Percentiles rank a stretch among this genome's conserved stretches.
Conservation (phyloP, 2,888 invertebrate species). For the Argyra leucocephala region DNA sequence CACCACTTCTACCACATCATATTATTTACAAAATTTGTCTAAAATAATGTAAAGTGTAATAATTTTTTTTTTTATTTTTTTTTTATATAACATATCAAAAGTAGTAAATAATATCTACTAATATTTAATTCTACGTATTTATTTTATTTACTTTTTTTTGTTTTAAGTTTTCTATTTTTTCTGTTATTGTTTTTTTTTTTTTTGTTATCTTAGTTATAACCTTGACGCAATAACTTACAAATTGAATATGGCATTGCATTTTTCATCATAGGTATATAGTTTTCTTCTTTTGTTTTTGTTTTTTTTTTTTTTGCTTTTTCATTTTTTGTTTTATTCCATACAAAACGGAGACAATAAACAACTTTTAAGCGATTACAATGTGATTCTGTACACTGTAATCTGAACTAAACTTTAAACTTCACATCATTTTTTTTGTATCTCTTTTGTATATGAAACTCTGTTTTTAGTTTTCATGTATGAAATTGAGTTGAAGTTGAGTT, state of each 20-base stretch:
- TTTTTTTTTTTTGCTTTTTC: no score
- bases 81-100: neutral
- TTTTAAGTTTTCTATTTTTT: neutral
- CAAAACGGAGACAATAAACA: no score
- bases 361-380: no score
- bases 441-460: no score
- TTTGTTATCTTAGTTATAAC: neutral
- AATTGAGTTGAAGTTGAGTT: no score
- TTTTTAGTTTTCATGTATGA: no score
- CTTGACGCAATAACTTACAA: slow-evolving; percentile 1
- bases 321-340: no score
- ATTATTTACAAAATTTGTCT: slow-evolving; percentile 6
- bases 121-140: no score
- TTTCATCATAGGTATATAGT: neutral
- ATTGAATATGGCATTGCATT: slow-evolving; percentile 6
- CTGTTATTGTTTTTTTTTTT: neutral
- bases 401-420: no score
- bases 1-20: neutral
- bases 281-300: neutral
- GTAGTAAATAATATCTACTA: neutral
- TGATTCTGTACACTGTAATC: no score
- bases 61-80: neutral
- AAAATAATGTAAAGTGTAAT: neutral
- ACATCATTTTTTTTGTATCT: no score
- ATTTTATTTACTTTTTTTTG: neutral